Conservation (phyloP, 2,797 vertebrate species). For the Sylvia borin region DNA sequence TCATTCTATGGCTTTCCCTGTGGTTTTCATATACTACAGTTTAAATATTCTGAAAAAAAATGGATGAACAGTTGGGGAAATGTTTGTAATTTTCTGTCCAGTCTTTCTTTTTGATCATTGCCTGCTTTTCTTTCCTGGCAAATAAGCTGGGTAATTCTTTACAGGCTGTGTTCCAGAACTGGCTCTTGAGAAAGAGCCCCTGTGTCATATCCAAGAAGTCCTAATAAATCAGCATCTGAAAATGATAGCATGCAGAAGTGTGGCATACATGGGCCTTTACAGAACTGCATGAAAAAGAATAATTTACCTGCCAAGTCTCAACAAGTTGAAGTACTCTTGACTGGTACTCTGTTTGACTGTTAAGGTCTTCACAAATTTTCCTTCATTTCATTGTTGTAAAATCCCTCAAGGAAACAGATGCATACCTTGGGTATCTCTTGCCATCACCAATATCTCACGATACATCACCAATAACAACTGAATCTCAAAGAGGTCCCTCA, state of each 20-base stretch:
- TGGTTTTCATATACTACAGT: background rate
- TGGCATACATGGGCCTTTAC: background rate
- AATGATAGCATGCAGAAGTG: background rate
- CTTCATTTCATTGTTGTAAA: background rate
- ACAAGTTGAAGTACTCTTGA: background rate
- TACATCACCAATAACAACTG: background rate
- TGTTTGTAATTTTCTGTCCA: background rate
- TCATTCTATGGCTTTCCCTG: background rate
- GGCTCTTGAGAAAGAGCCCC: background rate
- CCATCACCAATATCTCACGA: background rate
- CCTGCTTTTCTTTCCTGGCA: background rate
- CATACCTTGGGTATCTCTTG: background rate
- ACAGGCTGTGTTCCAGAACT: background rate
- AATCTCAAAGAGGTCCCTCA: background rate
- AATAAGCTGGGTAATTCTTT: background rate
- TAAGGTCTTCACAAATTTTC: background rate
- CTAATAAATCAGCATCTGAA: slow-evolving; percentile 9
- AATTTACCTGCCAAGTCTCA: background rate
- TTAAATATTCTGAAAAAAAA: background rate
- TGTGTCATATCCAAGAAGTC: background rate
- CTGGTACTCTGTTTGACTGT: background rate
- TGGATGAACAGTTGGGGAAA: background rate
- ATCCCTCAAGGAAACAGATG: background rate
- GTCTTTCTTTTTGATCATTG: background rate
- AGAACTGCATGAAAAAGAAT: background rate